phyloP scores from a whole-genome alignment of 2,888 invertebrate genomes.

The Aelia acuminata region DNA sequence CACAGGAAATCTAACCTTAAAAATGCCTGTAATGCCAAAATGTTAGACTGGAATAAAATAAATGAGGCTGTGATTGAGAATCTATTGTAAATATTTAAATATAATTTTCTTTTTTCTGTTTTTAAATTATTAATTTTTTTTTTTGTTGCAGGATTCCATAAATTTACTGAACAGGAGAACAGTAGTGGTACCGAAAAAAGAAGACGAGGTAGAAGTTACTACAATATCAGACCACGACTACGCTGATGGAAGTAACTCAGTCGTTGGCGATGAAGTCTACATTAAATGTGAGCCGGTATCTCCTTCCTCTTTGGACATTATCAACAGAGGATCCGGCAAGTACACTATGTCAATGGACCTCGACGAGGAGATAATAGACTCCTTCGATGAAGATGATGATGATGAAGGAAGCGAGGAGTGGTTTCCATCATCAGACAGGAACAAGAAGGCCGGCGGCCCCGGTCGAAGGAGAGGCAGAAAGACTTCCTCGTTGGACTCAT shows the following conservation, averaged over 20 bases:
- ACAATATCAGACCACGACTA: constrained; percentile 59
- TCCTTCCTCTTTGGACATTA: not conserved
- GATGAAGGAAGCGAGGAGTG: constrained; percentile 56
- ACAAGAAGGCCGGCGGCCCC: not conserved
- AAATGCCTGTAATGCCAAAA: no score
- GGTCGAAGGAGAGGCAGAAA: not conserved
- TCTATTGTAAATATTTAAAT: no score
- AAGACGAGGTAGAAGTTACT: not conserved
- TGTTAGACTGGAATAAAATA: no score
- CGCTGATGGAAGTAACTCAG: not conserved
- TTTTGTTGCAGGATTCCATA: constrained; percentile 53
- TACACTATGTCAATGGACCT: not conserved
- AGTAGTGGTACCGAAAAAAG: not conserved
- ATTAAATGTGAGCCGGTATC: constrained; percentile 52
- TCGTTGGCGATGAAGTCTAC: constrained; percentile 8
- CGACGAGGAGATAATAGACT: constrained; percentile 11
- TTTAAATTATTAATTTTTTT: constrained; percentile 11
- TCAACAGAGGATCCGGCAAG: not conserved
- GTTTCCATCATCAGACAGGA: constrained; percentile 31
- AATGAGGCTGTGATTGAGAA: no score
- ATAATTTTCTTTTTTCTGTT: not conserved
- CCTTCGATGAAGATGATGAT: constrained; percentile 37
- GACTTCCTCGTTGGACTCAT: constrained; percentile 15
- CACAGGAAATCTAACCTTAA: no score
- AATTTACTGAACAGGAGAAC: not conserved